Base-by-base conservation (phyloP, 2,797 vertebrate genomes). In the Myripristis murdjan region DNA sequence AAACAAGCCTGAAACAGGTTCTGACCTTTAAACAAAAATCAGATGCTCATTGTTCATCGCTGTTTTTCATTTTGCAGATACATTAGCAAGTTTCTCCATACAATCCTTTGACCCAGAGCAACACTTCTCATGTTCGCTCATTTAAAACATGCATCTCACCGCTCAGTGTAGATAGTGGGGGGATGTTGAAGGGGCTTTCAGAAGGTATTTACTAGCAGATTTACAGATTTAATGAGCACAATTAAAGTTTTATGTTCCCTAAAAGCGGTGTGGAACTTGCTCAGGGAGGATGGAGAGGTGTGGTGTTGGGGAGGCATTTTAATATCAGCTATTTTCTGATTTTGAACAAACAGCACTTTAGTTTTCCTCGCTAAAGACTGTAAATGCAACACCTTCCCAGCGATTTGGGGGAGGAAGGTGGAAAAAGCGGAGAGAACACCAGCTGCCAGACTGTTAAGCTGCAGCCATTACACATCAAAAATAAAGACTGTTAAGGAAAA, bases 201-300 rank as follows among this genome's bases (percentile, higher is more conserved):
- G 39, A 67, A 84, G 71, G 70, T 77, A 87, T 89, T 87, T 88
- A 86, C 77, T 47, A 73, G 74, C 52, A 76, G 61, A 77, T 86
- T 90, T 86, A 87, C 59, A 60, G 52, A 66, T 75, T 56, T 82
- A 89, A 87, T 76, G 80, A 87, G 61, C 70, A 65, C 71, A 83
- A 82, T 89, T 74, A 87, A 88, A 84, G 57, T 89, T n/a, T 87
- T 67, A 80, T 87, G 64, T 79, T 70, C 77, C 79, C 62, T 84
- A 44, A 82, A 71, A 67, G 75, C 54, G 62, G 6, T 15, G 31
- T 73, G 75, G 67, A 71, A 73, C 69, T 47, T 64, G 66, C 67
- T 83, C 18, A 63, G 41, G 22, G 70, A 71, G n/a, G 54, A 46
- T 55, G 33, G 48, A 62, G 64, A 23, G 3, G 46, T 6, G 3